phyloP scores from a whole-genome alignment of 2,888 invertebrate genomes.

The Zhuqinia jingwanae region DNA sequence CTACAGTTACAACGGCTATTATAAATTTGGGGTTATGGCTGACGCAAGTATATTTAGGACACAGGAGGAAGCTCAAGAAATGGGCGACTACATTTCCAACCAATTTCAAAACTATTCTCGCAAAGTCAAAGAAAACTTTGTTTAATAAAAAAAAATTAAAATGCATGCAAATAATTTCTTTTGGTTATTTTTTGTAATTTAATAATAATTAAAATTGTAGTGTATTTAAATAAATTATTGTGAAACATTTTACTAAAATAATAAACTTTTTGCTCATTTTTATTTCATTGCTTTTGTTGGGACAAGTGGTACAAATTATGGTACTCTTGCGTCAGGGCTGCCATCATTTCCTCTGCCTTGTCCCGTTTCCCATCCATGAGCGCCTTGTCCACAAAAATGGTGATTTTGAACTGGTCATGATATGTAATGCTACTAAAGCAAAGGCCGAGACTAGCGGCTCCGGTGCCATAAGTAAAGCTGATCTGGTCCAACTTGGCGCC shows the following conservation, averaged over 20 bases:
- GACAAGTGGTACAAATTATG: background rate
- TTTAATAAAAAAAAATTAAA: background rate
- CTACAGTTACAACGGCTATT: conserved; percentile 48
- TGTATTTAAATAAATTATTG: no score
- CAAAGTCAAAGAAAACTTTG: background rate
- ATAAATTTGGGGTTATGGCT: conserved; percentile 41
- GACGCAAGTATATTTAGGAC: conserved; percentile 29
- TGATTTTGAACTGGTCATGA: conserved; percentile 8
- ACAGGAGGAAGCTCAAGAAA: conserved; percentile 43
- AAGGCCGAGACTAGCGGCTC: conserved; percentile 39
- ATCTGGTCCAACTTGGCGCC: conserved; percentile 13
- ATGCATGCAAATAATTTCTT: background rate
- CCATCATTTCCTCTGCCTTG: conserved; percentile 46
- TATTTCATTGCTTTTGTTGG: no score
- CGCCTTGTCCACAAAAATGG: conserved; percentile 37
- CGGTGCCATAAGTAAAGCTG: conserved; percentile 54
- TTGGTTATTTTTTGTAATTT: no score
- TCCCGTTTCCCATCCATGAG: conserved; percentile 8
- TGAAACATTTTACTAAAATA: no score
- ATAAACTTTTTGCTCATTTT: no score
- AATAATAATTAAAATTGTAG: no score
- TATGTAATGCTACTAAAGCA: conserved; percentile 52
- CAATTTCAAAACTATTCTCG: conserved; percentile 27
- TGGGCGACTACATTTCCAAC: conserved; percentile 5
- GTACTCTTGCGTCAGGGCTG: conserved; percentile 35